Evolutionary conservation across 1,140 invertebrate genomes (phyloP).

Genomic region (Eulimnadia texana): DNA sequence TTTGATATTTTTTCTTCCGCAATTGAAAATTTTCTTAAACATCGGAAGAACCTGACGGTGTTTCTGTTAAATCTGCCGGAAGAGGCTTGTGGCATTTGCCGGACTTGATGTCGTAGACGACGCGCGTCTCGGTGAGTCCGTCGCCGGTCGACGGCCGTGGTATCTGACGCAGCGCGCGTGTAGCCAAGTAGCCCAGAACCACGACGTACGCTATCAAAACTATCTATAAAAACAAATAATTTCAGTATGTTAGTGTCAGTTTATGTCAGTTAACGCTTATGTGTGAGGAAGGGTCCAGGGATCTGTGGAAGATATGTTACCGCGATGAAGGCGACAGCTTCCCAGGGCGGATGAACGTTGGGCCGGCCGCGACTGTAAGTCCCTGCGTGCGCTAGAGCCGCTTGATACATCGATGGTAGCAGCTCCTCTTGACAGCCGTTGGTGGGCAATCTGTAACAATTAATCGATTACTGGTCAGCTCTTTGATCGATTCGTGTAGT

Average conservation of each 20-base stretch:
- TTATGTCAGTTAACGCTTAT: too few relatives aligned
- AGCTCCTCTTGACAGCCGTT: neutral
- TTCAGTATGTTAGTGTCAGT: too few relatives aligned
- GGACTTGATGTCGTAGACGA: constrained; percentile 1
- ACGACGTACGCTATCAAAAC: constrained; percentile 4
- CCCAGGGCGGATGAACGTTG: neutral
- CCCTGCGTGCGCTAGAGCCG: constrained; percentile 6
- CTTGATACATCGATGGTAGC: constrained; percentile 9
- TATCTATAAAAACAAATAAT: neutral
- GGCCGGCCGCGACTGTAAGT: neutral
- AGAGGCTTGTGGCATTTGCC: neutral
- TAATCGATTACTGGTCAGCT: too few relatives aligned
- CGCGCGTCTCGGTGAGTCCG: neutral
- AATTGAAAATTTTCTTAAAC: too few relatives aligned
- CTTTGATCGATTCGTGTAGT: too few relatives aligned
- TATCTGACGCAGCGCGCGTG: constrained; percentile 6
- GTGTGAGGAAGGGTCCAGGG: too few relatives aligned
- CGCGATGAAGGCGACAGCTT: constrained; percentile 8
- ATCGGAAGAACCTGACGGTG: neutral
- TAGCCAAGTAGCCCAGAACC: constrained; percentile 5
- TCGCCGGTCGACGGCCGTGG: neutral
- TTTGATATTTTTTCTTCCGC: too few relatives aligned
- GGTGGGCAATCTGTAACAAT: too few relatives aligned
- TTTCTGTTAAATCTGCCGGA: constrained; percentile 1
- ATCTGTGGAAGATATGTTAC: neutral